Conservation (phyloP, 2,113 vertebrate genomes). For the Glareola pratincola region DNA sequence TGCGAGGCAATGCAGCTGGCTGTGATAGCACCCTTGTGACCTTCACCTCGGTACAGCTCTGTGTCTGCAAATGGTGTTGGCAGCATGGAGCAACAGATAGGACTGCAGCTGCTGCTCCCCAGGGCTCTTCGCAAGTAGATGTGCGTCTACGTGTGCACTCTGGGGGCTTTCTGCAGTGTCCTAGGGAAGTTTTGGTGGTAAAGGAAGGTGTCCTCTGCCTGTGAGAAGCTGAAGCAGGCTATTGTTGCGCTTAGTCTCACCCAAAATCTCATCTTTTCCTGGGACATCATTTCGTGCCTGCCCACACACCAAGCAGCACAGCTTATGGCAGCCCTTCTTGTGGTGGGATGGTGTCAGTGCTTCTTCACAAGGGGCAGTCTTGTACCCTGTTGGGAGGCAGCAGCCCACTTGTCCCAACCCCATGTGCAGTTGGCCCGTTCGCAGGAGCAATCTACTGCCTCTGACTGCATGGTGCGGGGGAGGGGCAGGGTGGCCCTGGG, state of each 20-base stretch:
- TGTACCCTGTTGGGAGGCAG: not conserved
- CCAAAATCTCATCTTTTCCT: not conserved
- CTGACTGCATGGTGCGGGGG: not conserved
- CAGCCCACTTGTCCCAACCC: not conserved
- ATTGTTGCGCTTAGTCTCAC: not conserved
- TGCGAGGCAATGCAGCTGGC: not conserved
- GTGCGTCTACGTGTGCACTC: not conserved
- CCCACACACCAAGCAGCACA: not conserved
- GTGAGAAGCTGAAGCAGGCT: not conserved
- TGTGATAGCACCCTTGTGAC: not conserved
- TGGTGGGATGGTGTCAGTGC: not conserved
- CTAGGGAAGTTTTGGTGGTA: not conserved
- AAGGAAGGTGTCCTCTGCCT: not conserved
- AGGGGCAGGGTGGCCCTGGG: not conserved
- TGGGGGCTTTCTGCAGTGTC: not conserved
- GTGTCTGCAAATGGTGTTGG: not conserved
- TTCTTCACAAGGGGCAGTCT: not conserved
- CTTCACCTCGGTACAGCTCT: not conserved
- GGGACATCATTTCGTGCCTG: not conserved
- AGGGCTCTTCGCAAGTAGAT: not conserved
- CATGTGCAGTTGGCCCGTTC: accelerated
- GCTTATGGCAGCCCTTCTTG: not conserved
- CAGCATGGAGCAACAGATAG: not conserved
- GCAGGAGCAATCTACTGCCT: not conserved
- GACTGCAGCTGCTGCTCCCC: not conserved